A percentile compares a stretch with the other conserved stretches of the same genome.
These are phyloP conservation scores for Himalopsyche kuldschensis DNA, from an alignment of 2,888 invertebrate genomes.

Conservation along the genomic window DNA sequence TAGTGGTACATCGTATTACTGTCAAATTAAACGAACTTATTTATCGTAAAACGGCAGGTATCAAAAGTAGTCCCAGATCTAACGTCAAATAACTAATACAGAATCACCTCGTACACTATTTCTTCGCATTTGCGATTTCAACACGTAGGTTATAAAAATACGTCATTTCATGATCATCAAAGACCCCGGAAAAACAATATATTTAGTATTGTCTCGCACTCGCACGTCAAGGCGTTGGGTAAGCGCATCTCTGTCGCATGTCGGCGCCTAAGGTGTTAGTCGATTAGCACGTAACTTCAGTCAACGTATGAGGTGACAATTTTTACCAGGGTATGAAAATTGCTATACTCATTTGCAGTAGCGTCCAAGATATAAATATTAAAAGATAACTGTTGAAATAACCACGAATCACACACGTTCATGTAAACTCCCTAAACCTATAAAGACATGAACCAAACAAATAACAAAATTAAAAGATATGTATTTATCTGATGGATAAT, in stretches of 20 bases:
- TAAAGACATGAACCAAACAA: too few species aligned
- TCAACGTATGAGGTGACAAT: slow-evolving; percentile 5
- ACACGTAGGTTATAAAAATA: not conserved
- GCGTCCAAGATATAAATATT: not conserved
- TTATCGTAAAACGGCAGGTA: not conserved
- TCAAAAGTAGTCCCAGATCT: not conserved
- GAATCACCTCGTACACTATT: not conserved
- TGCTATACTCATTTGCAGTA: not conserved
- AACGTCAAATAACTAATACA: not conserved
- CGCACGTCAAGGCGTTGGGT: not conserved
- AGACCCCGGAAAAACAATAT: not conserved
- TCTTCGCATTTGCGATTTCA: not conserved
- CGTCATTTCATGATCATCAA: not conserved
- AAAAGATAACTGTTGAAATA: too few species aligned
- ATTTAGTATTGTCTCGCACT: not conserved
- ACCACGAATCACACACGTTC: too few species aligned
- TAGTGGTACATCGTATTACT: not conserved
- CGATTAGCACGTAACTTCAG: slow-evolving; percentile 17
- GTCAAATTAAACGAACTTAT: not conserved
- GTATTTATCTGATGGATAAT: too few species aligned
- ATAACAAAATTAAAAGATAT: too few species aligned
- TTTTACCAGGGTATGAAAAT: not conserved
- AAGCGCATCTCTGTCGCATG: not conserved
- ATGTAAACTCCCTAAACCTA: too few species aligned
- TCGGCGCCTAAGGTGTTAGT: not conserved